Conservation (phyloP, 2,113 vertebrate species). For the Laterallus jamaicensis region DNA sequence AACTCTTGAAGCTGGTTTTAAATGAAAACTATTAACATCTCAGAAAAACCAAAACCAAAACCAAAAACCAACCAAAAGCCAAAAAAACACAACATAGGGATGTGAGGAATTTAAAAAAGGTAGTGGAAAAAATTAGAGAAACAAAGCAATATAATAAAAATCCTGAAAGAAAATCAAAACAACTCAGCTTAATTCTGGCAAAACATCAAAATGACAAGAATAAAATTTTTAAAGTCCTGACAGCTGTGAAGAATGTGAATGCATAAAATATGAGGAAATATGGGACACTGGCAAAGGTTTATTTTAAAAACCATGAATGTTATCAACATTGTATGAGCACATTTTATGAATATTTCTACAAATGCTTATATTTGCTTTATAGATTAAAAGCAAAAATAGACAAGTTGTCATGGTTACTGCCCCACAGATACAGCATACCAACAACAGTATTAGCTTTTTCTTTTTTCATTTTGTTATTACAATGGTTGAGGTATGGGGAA, state of each 20-base stretch:
- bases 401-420: conserved; percentile 22
- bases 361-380: conserved; percentile 31
- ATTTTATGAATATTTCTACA: conserved; percentile 2
- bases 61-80: too few relatives aligned
- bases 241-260: conserved; percentile 1
- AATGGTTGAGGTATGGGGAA: background rate
- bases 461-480: background rate
- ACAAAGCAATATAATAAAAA: background rate
- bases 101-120: background rate
- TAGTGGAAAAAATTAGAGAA: background rate
- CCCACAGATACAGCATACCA: background rate
- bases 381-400: conserved; percentile 1
- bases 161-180: conserved; percentile 20
- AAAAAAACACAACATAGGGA: background rate
- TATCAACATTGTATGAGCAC: background rate
- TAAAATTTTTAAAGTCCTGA: conserved; percentile 25
- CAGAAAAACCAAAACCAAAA: background rate
- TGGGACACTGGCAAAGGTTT: background rate
- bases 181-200: conserved; percentile 15
- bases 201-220: conserved; percentile 33
- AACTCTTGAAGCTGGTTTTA: conserved; percentile 27
- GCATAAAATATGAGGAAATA: conserved; percentile 30
- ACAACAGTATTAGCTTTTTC: background rate
- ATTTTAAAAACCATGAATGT: background rate
- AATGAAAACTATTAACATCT: conserved; percentile 45